These are phyloP conservation scores for Ectemnius continuus DNA, from an alignment of 2,888 invertebrate genomes.

Conservation along the genomic window DNA sequence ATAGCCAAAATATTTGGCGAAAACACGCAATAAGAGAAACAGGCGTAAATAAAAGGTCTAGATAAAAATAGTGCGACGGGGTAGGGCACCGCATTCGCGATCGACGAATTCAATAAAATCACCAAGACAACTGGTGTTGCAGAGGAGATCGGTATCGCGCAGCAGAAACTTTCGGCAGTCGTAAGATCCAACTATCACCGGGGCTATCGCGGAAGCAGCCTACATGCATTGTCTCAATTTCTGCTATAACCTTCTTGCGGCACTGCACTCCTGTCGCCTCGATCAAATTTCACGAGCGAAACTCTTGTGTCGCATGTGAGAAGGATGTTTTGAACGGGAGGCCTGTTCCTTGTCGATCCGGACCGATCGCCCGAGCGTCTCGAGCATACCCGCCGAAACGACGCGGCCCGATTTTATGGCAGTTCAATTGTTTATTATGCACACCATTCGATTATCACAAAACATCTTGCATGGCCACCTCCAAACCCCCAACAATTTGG, in stretches of 20 bases:
- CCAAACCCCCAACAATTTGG: constrained; percentile 69
- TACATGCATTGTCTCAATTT: constrained; percentile 47
- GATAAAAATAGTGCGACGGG: constrained; percentile 70
- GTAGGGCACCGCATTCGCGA: constrained; percentile 58
- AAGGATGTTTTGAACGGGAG: constrained; percentile 57
- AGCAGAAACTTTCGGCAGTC: constrained; percentile 28
- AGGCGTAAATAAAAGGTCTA: constrained; percentile 59
- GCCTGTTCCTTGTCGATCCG: constrained; percentile 45
- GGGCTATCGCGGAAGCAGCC: constrained; percentile 17
- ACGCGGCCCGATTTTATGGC: constrained; percentile 40
- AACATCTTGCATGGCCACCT: constrained; percentile 70
- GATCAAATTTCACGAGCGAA: constrained; percentile 54
- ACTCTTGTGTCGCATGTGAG: constrained; percentile 55
- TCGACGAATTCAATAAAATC: constrained; percentile 50
- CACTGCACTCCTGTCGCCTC: constrained; percentile 51
- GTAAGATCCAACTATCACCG: constrained; percentile 23
- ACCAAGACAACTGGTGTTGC: constrained; percentile 36
- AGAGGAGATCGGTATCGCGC: constrained; percentile 34
- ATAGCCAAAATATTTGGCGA: constrained; percentile 67
- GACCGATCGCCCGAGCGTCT: constrained; percentile 38
- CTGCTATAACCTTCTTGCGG: constrained; percentile 54
- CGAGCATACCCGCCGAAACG: constrained; percentile 58
- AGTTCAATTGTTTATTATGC: constrained; percentile 66
- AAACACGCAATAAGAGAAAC: constrained; percentile 63
- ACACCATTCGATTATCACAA: constrained; percentile 72